Percentiles rank a stretch among this genome's conserved stretches.
Evolutionary conservation across 2,113 vertebrate genomes (phyloP).

Genomic region (Ginglymostoma cirratum): DNA sequence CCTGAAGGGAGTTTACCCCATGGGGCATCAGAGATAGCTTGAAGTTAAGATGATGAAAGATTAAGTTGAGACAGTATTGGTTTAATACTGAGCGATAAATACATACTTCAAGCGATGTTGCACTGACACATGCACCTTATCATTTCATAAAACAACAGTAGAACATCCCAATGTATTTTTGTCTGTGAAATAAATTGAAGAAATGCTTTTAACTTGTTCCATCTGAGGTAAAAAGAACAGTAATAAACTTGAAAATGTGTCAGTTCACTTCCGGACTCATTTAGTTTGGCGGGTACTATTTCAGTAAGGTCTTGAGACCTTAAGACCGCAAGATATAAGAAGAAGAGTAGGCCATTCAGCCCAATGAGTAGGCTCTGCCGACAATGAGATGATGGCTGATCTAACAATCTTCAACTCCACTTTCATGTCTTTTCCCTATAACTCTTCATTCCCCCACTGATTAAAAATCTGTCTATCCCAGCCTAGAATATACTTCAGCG

Average conservation of each 20-base stretch:
- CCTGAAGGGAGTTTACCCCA: neutral
- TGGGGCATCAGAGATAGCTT: neutral
- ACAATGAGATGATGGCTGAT: no score
- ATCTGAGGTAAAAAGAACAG: neutral
- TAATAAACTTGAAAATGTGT: neutral
- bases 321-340: no score
- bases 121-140: neutral
- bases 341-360: no score
- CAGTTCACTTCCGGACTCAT: neutral
- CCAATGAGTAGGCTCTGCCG: no score
- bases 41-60: conserved; percentile 17
- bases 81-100: neutral
- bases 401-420: no score
- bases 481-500: no score
- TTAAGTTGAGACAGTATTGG: neutral
- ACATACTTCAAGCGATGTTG: neutral
- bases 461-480: no score
- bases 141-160: neutral
- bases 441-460: no score
- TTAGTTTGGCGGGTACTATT: neutral
- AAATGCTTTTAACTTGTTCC: neutral
- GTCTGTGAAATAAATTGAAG: neutral
- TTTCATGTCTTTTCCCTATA: no score
- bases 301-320: neutral
- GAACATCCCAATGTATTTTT: neutral